Conservation (phyloP, 2,113 vertebrate species). For the Passer domesticus region DNA sequence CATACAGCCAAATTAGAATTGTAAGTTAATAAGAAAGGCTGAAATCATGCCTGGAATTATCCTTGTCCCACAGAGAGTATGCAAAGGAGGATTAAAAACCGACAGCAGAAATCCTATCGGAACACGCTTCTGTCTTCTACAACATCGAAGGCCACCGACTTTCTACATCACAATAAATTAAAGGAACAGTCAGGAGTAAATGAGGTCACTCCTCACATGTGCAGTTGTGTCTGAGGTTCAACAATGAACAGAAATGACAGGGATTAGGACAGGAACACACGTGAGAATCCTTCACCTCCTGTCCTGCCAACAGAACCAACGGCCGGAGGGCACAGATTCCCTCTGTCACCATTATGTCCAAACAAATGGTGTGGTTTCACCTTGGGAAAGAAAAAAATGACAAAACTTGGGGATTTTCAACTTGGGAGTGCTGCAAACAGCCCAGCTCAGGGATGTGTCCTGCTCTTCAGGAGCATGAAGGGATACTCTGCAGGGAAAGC, state of each 20-base stretch:
- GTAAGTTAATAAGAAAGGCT: neutral
- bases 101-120: accelerated
- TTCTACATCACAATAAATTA: neutral
- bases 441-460: accelerated
- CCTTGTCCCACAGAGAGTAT: neutral
- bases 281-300: neutral
- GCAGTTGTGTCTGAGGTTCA: neutral
- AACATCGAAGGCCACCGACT: accelerated
- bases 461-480: accelerated
- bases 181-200: neutral
- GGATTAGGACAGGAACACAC: neutral
- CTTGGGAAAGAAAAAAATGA: neutral
- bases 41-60: neutral
- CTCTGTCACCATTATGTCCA: neutral
- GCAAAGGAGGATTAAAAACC: neutral
- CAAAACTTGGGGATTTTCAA: neutral
- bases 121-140: neutral
- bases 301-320: neutral
- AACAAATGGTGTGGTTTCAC: neutral
- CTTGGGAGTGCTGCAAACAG: neutral
- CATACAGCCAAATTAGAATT: neutral
- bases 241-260: neutral
- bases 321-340: neutral
- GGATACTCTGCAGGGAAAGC: neutral
- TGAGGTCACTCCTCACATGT: neutral